A percentile compares a stretch with the other conserved stretches of the same genome.
Evolutionary conservation across 2,797 vertebrate genomes (phyloP).

Genomic region (Muscicapa comitata): DNA sequence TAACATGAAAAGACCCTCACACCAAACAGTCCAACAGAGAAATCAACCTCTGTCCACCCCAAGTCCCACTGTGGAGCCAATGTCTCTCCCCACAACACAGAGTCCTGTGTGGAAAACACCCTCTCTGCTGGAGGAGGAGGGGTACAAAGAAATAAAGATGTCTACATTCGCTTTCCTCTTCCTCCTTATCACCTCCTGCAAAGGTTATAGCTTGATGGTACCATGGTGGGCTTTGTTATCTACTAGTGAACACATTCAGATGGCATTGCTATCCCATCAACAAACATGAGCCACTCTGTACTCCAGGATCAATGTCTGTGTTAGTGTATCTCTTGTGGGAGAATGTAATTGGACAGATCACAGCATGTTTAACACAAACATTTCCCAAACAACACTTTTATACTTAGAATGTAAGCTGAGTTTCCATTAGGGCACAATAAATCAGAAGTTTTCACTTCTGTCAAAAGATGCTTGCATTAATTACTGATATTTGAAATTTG

Average conservation of each 20-base stretch:
- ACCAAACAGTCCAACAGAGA: not conserved
- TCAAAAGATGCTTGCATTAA: not conserved
- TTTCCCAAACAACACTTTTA: not conserved
- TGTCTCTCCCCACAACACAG: fast-evolving
- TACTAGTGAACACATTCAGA: not conserved
- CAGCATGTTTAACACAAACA: not conserved
- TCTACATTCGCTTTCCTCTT: not conserved
- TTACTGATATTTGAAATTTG: not conserved
- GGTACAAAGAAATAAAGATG: not conserved
- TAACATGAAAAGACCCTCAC: not conserved
- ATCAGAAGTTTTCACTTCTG: not conserved
- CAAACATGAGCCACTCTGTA: not conserved
- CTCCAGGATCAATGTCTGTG: not conserved
- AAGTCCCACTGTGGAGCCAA: not conserved
- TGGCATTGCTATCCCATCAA: not conserved
- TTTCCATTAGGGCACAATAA: not conserved
- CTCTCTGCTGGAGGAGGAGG: not conserved
- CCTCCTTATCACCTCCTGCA: not conserved
- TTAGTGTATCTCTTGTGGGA: not conserved
- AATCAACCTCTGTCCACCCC: not conserved
- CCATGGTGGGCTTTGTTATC: fast-evolving
- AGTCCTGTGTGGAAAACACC: not conserved
- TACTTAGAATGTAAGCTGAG: not conserved
- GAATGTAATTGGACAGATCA: not conserved
- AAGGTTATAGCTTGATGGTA: not conserved